Conservation (phyloP, 2,888 invertebrate species). For the Synergus laeviventris region DNA sequence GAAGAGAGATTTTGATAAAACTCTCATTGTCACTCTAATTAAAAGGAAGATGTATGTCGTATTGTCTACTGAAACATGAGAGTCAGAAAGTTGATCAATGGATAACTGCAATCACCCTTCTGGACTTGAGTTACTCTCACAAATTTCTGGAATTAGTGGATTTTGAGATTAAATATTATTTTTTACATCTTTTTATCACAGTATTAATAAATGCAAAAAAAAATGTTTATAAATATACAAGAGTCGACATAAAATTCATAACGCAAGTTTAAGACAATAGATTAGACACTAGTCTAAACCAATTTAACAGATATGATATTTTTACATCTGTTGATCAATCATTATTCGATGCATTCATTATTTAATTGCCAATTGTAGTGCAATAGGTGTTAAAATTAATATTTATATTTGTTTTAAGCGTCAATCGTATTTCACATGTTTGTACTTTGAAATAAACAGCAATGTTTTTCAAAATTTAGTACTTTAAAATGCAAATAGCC, state of each 20-base stretch:
- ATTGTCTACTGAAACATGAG: conserved; percentile 13
- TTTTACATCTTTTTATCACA: not conserved
- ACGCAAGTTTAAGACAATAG: not conserved
- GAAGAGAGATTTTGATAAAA: conserved; percentile 16
- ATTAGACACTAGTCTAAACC: conserved; percentile 8
- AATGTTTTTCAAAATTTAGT: not conserved
- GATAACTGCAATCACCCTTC: conserved; percentile 25
- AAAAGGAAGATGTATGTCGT: conserved; percentile 28
- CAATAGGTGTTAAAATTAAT: not conserved
- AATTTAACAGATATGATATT: conserved; percentile 7
- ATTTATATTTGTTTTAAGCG: not conserved
- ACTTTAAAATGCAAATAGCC: not conserved
- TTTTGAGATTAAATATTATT: conserved; percentile 10
- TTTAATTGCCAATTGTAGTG: conserved; percentile 10
- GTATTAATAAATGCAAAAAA: conserved; percentile 10
- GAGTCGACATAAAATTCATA: not conserved
- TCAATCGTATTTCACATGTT: not conserved
- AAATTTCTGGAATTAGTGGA: not conserved
- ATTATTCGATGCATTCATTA: not conserved
- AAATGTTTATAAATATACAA: not conserved
- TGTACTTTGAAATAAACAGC: not conserved
- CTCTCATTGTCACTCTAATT: conserved; percentile 28
- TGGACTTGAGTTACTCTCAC: conserved; percentile 4
- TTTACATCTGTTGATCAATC: conserved; percentile 11
- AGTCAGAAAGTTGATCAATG: conserved; percentile 26